Percentiles rank a stretch among this genome's conserved stretches.
phyloP scores from a whole-genome alignment of 2,113 vertebrate genomes.

The Hydrochoerus hydrochaeris region DNA sequence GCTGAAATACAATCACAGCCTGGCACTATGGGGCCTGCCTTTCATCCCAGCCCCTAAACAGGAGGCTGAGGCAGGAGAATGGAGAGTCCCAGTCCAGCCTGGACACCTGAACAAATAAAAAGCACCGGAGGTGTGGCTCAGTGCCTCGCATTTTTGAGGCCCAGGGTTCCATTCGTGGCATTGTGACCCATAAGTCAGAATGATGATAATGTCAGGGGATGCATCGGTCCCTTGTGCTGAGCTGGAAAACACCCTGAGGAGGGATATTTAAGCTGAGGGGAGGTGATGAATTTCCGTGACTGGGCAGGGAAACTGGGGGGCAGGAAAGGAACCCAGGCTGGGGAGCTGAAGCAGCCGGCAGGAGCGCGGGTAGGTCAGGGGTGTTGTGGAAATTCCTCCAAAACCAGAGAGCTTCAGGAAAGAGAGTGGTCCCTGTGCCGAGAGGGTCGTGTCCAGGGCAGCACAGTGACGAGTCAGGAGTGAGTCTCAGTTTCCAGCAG shows the following conservation, averaged over 20 bases:
- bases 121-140: neutral
- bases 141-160: neutral
- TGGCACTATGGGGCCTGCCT: neutral
- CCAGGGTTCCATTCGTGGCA: neutral
- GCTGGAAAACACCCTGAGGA: neutral
- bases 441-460: neutral
- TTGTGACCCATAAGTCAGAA: neutral
- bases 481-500: neutral
- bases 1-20: neutral
- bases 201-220: neutral
- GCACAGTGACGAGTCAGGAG: neutral
- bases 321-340: neutral
- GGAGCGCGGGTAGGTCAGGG: fast-evolving
- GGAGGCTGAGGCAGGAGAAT: neutral
- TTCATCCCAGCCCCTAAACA: neutral
- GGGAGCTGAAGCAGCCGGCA: neutral
- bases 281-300: neutral
- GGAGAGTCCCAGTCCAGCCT: neutral
- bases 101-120: neutral
- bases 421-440: neutral
- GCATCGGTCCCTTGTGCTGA: neutral
- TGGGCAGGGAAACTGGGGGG: neutral
- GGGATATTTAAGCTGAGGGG: neutral
- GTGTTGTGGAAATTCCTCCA: neutral
- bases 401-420: neutral